Evolutionary conservation across 2,113 vertebrate genomes (phyloP).

Genomic region (Epinephelus fuscoguttatus): DNA sequence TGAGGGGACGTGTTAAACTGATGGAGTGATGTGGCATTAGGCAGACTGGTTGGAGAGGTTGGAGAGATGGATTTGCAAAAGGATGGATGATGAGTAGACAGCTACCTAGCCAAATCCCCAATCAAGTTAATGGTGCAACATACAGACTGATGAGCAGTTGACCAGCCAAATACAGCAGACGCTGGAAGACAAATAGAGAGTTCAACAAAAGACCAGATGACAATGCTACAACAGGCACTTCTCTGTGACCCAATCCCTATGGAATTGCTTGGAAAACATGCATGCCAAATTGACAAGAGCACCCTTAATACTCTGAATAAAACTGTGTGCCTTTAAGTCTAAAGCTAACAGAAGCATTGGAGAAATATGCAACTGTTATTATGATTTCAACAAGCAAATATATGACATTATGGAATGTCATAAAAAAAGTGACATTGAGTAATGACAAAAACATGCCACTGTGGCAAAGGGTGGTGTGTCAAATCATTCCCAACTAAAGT

Average conservation of each 20-base stretch:
- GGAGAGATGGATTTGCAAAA: neutral
- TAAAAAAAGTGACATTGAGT: conserved; percentile 78
- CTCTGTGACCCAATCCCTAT: neutral
- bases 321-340: conserved; percentile 14
- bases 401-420: conserved; percentile 62
- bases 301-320: conserved; percentile 7
- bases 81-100: conserved; percentile 6
- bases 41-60: neutral
- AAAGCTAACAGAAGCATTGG: conserved; percentile 1
- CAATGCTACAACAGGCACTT: neutral
- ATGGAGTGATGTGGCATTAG: neutral
- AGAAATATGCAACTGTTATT: conserved; percentile 38
- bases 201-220: neutral
- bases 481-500: conserved; percentile 66
- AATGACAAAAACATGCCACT: conserved; percentile 69
- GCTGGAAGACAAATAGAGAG: neutral
- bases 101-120: conserved; percentile 6
- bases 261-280: neutral
- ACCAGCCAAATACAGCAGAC: neutral
- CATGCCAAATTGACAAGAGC: neutral
- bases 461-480: conserved; percentile 61
- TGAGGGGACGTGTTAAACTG: conserved; percentile 8
- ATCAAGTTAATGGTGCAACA: neutral
- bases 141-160: neutral
- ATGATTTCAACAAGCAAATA: conserved; percentile 67